These are phyloP conservation scores for Balaeniceps rex DNA, from an alignment of 2,113 vertebrate species.

Conservation along the genomic window DNA sequence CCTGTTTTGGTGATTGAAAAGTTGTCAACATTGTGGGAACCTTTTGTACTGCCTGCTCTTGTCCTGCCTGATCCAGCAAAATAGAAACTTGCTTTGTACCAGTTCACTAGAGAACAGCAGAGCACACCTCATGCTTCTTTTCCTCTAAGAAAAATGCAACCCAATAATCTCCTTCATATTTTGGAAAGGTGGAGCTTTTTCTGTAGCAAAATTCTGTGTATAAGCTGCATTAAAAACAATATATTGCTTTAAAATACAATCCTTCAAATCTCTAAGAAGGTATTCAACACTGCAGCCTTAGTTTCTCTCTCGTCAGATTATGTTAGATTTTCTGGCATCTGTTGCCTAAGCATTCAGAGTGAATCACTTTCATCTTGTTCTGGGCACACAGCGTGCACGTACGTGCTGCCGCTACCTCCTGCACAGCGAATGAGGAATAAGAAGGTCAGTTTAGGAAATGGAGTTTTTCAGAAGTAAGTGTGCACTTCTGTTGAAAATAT, in stretches of 20 bases:
- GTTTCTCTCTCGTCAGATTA: not conserved
- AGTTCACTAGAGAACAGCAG: not conserved
- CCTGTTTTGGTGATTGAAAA: not conserved
- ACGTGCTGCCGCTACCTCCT: not conserved
- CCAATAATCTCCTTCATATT: accelerated
- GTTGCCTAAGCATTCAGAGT: not conserved
- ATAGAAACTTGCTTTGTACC: not conserved
- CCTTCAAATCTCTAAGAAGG: not conserved
- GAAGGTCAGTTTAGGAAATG: not conserved
- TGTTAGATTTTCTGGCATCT: not conserved
- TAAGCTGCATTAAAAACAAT: not conserved
- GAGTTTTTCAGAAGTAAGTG: not conserved
- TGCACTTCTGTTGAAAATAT: not conserved
- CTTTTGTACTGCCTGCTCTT: not conserved
- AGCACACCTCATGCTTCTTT: not conserved
- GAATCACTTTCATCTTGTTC: not conserved
- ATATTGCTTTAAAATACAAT: not conserved
- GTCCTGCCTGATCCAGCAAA: not conserved
- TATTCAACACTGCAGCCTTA: not conserved
- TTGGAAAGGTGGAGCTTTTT: accelerated
- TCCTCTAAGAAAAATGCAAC: not conserved
- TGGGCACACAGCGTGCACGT: not conserved
- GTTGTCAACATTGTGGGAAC: not conserved
- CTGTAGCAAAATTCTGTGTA: not conserved
- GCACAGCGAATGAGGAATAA: accelerated